Percentiles rank a stretch among this genome's conserved stretches.
Conservation (phyloP, 2,888 invertebrate species). For the Agriotes lineatus region DNA sequence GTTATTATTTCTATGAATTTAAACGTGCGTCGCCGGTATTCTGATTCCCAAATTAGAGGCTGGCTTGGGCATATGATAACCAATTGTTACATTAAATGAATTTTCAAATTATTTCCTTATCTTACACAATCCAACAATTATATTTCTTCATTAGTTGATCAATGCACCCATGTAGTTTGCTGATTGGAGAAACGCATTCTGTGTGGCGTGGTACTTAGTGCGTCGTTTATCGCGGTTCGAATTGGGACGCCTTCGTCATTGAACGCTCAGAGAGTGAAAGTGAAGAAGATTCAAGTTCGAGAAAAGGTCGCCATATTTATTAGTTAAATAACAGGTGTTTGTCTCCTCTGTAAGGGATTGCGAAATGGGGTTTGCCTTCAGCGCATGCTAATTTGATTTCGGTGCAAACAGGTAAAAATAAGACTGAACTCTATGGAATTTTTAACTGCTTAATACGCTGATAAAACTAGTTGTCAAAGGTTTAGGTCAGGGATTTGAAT, state of each 20-base stretch:
- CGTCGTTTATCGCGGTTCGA: too few species aligned
- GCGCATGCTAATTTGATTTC: constrained; percentile 15
- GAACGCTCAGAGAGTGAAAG: constrained; percentile 12
- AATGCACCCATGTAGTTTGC: too few species aligned
- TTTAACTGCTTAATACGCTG: neutral
- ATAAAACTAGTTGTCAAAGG: constrained; percentile 2
- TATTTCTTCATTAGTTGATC: too few species aligned
- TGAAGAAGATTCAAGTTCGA: constrained; percentile 26
- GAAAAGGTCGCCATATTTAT: constrained; percentile 28
- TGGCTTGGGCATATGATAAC: too few species aligned
- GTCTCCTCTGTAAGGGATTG: neutral
- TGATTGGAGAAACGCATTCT: too few species aligned
- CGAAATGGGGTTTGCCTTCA: constrained; percentile 20
- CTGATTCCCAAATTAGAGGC: neutral
- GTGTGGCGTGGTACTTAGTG: too few species aligned
- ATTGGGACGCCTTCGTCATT: neutral
- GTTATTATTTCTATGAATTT: constrained; percentile 12
- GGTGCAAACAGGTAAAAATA: constrained; percentile 9
- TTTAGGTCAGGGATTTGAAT: neutral
- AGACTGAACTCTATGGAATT: constrained; percentile 1
- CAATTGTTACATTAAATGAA: too few species aligned
- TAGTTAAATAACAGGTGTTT: constrained; percentile 28
- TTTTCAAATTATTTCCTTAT: too few species aligned
- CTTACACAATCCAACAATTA: too few species aligned
- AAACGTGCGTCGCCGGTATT: constrained; percentile 6